Percentiles rank a stretch among this genome's conserved stretches.
phyloP scores from a whole-genome alignment of 2,797 vertebrate species.

The Anisognathus igniventris region DNA sequence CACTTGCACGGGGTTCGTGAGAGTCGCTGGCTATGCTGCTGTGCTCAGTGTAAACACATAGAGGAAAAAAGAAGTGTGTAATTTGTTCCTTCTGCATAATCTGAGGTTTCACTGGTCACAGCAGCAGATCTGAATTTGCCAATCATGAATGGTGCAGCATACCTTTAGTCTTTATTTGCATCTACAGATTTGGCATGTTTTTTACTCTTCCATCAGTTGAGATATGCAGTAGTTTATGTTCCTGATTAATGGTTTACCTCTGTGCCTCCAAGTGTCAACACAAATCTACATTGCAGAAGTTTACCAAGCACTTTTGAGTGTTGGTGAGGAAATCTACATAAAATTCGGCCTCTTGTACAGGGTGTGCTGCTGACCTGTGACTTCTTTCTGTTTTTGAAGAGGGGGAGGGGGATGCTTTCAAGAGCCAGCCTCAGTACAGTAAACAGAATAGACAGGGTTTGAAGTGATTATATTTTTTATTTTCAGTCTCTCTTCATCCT shows the following conservation, averaged over 20 bases:
- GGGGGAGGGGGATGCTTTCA: not conserved
- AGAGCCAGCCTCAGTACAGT: not conserved
- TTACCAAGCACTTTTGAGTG: slow-evolving; percentile 17
- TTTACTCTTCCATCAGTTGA: not conserved
- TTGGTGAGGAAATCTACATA: slow-evolving; percentile 8
- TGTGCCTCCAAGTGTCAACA: slow-evolving; percentile 22
- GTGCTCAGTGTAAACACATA: not conserved
- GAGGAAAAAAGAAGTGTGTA: rapidly evolving
- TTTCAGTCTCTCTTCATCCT: not conserved
- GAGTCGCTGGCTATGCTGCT: not conserved
- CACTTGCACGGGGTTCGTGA: not conserved
- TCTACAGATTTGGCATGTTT: not conserved
- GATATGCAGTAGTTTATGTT: not conserved
- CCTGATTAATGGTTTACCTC: slow-evolving; percentile 55
- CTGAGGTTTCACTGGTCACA: not conserved
- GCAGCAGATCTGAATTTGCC: not conserved
- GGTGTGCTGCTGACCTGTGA: not conserved
- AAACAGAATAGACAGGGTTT: not conserved
- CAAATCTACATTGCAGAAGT: slow-evolving; percentile 5
- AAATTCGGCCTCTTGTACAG: slow-evolving; percentile 4
- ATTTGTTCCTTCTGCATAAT: not conserved
- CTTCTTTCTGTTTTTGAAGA: slow-evolving; percentile 21
- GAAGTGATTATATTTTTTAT: not conserved
- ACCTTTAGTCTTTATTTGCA: not conserved
- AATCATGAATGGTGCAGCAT: rapidly evolving